Conservation (phyloP, 2,113 vertebrate species). For the Microtus montanus region DNA sequence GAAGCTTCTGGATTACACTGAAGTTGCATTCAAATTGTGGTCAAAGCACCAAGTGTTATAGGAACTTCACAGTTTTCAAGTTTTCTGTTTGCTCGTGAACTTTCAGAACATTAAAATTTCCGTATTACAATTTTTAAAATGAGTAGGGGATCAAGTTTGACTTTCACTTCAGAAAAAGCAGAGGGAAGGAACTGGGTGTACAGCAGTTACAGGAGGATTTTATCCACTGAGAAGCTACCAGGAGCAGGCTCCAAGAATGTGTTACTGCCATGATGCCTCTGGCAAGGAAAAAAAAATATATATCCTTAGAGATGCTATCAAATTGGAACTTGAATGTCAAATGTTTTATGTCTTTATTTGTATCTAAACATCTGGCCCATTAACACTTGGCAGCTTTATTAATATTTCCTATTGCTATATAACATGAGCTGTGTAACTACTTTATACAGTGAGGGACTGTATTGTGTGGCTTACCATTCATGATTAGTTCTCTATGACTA, state of each 20-base stretch:
- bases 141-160: slow-evolving; percentile 26
- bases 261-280: slow-evolving; percentile 30
- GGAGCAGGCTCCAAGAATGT: background rate
- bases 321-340: background rate
- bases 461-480: background rate
- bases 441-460: background rate
- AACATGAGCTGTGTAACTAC: background rate
- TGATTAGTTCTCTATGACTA: slow-evolving; percentile 14
- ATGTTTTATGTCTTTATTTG: slow-evolving; percentile 21
- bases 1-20: slow-evolving; percentile 17
- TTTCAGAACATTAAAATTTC: slow-evolving; percentile 15
- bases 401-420: background rate
- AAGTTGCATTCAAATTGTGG: slow-evolving; percentile 14
- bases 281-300: background rate
- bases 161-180: background rate
- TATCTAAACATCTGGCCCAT: slow-evolving; percentile 40
- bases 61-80: background rate
- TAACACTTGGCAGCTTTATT: slow-evolving; percentile 31
- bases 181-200: background rate
- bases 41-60: background rate
- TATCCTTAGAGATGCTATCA: background rate
- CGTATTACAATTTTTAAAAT: background rate
- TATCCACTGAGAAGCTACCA: background rate
- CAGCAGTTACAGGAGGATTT: background rate
- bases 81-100: background rate